These are phyloP conservation scores for Taenioides sp. DNA, from an alignment of 2,797 vertebrate species.

Conservation along the genomic window DNA sequence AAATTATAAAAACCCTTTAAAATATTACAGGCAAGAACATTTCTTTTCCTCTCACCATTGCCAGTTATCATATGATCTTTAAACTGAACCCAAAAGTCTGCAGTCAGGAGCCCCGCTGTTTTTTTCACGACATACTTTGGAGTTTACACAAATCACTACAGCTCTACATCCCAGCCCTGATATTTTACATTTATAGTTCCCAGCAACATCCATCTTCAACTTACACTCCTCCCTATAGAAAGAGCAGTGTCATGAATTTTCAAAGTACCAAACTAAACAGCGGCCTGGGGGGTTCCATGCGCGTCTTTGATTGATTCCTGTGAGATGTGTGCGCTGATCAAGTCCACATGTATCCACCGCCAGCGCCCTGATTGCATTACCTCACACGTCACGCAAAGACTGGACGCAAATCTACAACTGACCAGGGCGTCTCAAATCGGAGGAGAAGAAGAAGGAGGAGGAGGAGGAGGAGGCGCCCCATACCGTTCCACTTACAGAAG, in stretches of 20 bases:
- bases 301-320: constrained; percentile 57
- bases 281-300: constrained; percentile 29
- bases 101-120: background rate
- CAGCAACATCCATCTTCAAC: constrained; percentile 8
- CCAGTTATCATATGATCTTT: constrained; percentile 9
- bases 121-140: background rate
- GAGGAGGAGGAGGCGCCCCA: background rate
- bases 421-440: background rate
- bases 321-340: constrained; percentile 62
- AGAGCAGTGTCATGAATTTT: constrained; percentile 28
- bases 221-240: constrained; percentile 12
- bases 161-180: constrained; percentile 9
- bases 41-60: background rate
- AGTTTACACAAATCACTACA: constrained; percentile 11
- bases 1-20: constrained; percentile 2
- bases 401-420: constrained; percentile 6
- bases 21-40: background rate
- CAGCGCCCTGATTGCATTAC: constrained; percentile 62
- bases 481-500: constrained; percentile 8
- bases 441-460: background rate
- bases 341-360: constrained; percentile 68
- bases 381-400: constrained; percentile 30
- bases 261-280: constrained; percentile 34
- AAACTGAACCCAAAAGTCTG: background rate
- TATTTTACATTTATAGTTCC: constrained; percentile 7